Conservation (phyloP, 2,797 vertebrate species). For the Siniperca scherzeri region DNA sequence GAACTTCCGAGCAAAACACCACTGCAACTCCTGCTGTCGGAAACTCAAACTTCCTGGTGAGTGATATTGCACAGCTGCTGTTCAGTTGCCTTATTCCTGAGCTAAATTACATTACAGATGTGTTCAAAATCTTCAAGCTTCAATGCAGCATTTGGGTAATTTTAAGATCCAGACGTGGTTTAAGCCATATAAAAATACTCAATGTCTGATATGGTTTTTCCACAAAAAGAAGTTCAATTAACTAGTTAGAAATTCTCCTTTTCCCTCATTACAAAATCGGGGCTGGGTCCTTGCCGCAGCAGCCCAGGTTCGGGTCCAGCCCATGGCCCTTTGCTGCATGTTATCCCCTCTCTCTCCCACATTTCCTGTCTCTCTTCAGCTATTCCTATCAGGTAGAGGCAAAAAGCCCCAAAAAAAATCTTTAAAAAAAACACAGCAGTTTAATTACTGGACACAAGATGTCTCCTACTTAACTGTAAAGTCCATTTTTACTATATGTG, state of each 20-base stretch:
- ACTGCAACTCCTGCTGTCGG: conserved; percentile 97
- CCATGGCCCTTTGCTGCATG: too few species aligned
- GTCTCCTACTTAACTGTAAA: neutral
- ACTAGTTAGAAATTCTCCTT: too few species aligned
- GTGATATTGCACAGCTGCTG: conserved; percentile 2
- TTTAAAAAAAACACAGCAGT: too few species aligned
- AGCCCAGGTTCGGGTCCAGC: too few species aligned
- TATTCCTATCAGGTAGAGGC: too few species aligned
- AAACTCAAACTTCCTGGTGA: conserved; percentile 98
- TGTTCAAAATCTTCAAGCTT: neutral
- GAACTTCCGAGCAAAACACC: conserved; percentile 97
- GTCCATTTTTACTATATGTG: neutral
- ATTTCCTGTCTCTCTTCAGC: too few species aligned
- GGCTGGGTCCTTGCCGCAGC: too few species aligned
- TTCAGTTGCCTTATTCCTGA: neutral
- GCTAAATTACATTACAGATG: neutral
- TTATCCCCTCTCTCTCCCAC: too few species aligned
- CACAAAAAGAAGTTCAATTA: too few species aligned
- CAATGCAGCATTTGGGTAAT: neutral
- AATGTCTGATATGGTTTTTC: too few species aligned
- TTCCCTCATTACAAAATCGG: neutral
- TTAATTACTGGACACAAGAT: too few species aligned
- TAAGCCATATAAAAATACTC: neutral
- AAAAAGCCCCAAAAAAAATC: too few species aligned
- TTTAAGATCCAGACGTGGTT: neutral